phyloP scores from a whole-genome alignment of 1,140 invertebrate genomes.

The Periplaneta americana region DNA sequence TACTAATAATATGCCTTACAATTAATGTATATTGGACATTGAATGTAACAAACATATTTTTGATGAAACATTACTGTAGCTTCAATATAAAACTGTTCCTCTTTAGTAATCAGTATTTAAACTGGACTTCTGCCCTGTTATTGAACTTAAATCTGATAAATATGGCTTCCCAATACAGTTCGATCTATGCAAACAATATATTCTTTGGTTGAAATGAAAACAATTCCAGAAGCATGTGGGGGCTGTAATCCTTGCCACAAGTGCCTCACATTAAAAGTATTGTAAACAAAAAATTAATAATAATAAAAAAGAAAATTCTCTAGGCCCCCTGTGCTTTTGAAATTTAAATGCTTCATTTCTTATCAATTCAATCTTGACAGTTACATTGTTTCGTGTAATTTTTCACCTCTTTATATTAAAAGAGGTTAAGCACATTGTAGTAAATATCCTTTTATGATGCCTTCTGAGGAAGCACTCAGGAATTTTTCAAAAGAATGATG shows the following conservation, averaged over 20 bases:
- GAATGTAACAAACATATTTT: neutral
- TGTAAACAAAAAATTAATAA: neutral
- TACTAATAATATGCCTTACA: neutral
- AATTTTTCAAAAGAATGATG: neutral
- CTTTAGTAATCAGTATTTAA: neutral
- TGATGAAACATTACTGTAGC: neutral
- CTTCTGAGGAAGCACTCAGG: neutral
- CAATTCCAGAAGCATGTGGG: neutral
- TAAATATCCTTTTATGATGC: neutral
- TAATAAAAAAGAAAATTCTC: neutral
- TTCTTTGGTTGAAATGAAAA: neutral
- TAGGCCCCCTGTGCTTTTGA: neutral
- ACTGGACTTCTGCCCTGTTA: neutral
- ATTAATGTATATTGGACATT: neutral
- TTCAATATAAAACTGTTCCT: neutral
- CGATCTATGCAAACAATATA: neutral
- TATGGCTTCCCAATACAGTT: neutral
- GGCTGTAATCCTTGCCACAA: neutral
- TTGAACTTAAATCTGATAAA: neutral
- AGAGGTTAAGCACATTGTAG: neutral
- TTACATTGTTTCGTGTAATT: neutral
- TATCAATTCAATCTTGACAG: neutral
- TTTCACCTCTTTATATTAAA: neutral
- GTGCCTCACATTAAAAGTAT: neutral
- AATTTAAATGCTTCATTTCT: neutral